Base-by-base conservation (phyloP, 2,888 invertebrate genomes). In the Monopis laevigella region DNA sequence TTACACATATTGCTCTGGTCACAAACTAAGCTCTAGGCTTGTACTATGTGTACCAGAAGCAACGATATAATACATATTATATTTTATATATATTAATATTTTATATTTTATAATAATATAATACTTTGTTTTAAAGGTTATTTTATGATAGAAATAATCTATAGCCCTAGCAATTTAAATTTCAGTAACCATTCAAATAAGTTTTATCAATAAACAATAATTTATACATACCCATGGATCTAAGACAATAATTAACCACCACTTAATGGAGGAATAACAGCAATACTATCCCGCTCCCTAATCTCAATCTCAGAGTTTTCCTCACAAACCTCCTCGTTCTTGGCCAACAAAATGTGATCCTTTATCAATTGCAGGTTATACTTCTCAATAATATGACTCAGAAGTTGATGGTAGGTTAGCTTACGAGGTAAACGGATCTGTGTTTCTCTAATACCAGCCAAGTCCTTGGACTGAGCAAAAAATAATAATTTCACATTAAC, bases 251-350 rank as follows among this genome's bases (percentile, higher is more conserved):
- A 42, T 78, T 85, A 91, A 54, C 97, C 97, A 54, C 96, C 96
- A 72, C 96, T 96, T 39, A 98, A 82, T 0, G 97, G 97, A 40
- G 97, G 97, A 58, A 98, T 96, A 10, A 97, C 84, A 46, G 96
- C 97, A 46, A 97, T 84, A 65, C 88, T 90, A 80, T 96, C 96
- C 46, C 85, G 86, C 17, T 85, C 77, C 27, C 81, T 82, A 4
- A 93, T 66, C 14, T 72, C 60, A 27, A 92, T 65, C 28, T 71
- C 64, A 26, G 73, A 64, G 24, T 82, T 72, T 2, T 83, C 72
- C 42, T 78, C 68, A 46, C 89, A 83, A 51, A 93, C 94, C 49
- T 88, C 87, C 58, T 95, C 90, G 77, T 97, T 97, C 38, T 92
- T 72, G 0, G 96, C 91, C 44, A 97, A 55, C 28, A 96, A 85